These are phyloP conservation scores for Tetanocera ferruginea DNA, from an alignment of 2,888 invertebrate genomes.

Conservation along the genomic window DNA sequence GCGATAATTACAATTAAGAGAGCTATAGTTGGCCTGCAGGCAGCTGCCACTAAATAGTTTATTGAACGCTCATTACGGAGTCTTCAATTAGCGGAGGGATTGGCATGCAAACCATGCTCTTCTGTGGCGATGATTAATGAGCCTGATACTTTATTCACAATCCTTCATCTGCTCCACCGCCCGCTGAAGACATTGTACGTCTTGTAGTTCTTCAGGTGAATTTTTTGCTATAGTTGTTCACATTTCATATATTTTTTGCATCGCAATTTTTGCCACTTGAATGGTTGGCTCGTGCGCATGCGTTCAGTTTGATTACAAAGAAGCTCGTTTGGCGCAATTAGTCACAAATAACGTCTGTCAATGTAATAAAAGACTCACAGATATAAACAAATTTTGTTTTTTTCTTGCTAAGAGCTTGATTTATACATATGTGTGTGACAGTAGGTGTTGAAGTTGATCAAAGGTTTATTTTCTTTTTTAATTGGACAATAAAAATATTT, in stretches of 20 bases:
- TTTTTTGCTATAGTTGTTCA: no score
- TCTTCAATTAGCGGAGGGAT: constrained; percentile 15
- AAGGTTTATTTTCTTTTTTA: no score
- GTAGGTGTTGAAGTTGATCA: no score
- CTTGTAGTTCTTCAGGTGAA: no score
- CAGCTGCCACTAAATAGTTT: constrained; percentile 18
- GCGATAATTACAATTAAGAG: constrained; percentile 39
- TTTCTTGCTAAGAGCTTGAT: no score
- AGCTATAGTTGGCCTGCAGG: background rate
- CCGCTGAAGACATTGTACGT: background rate
- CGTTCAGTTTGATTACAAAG: constrained; percentile 6
- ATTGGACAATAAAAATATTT: background rate
- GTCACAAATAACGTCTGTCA: constrained; percentile 69
- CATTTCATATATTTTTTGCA: background rate
- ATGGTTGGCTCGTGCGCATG: background rate
- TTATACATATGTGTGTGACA: no score
- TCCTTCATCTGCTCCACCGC: background rate
- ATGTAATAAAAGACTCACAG: constrained; percentile 60
- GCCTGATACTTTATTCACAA: background rate
- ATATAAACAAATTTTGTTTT: background rate
- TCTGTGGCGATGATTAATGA: constrained; percentile 33
- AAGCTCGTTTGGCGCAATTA: constrained; percentile 68
- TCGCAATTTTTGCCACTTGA: background rate
- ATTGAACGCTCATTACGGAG: constrained; percentile 35
- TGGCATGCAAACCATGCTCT: constrained; percentile 11